A percentile compares a stretch with the other conserved stretches of the same genome.
Conservation (phyloP, 2,113 vertebrate species). For the Leucosticte australis region DNA sequence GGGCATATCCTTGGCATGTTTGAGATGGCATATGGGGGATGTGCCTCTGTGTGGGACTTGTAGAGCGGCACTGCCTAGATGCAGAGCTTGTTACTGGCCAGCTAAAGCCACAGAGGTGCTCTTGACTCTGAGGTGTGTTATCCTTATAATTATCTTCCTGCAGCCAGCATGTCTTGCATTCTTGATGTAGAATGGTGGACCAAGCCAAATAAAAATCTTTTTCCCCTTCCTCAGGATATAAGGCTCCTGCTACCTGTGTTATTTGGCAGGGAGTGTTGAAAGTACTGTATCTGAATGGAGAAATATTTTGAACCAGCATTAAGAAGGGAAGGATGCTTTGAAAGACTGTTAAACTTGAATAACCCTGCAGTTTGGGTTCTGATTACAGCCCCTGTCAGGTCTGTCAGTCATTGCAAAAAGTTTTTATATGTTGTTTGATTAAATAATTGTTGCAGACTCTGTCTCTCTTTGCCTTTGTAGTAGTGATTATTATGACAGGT, state of each 20-base stretch:
- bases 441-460: neutral
- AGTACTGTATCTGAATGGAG: neutral
- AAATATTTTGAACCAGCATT: neutral
- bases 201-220: neutral
- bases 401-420: neutral
- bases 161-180: neutral
- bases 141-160: neutral
- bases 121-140: neutral
- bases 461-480: neutral
- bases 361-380: neutral
- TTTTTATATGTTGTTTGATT: neutral
- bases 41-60: neutral
- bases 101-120: neutral
- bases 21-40: neutral
- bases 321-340: neutral
- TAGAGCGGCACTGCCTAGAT: neutral
- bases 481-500: neutral
- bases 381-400: neutral
- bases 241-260: neutral
- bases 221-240: neutral
- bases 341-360: neutral
- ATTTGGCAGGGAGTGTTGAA: neutral
- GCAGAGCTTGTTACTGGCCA: neutral
- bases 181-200: neutral
- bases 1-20: accelerated